Base-by-base conservation (phyloP, 1,140 invertebrate genomes). In the Callitettix versicolor region DNA sequence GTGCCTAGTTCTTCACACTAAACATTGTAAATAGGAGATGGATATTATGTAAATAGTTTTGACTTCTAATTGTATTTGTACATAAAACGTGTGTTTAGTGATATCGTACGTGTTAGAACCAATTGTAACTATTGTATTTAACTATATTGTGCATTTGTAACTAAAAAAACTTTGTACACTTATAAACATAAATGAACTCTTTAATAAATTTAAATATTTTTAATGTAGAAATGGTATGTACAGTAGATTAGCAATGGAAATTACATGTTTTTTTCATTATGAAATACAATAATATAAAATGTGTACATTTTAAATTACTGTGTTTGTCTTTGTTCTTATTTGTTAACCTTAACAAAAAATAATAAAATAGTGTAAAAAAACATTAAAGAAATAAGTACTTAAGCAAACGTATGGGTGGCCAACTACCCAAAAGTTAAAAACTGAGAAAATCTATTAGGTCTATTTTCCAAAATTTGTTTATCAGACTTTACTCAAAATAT, bases 181-280 rank as follows among this genome's bases (percentile, higher is more conserved):
- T 51, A 38, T 51, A 51, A 51, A 30, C 26, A 30, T 3, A 4
- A 30, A 30, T 9, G 3, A 9, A 30, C 3, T 30, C 36, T 36
- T 51, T 51, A 51, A 51, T 34, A 51, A 51, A 51, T 51, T 51
- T 51, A 36, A 51, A 51, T 51, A 51, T 51, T 51, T 51, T 51
- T 51, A 51, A 51, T 51, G 48, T 51, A 51, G 48, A 30, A 26
- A 51, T 38, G 48, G 33, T 51, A 51, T 51, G 48, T 51, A 51
- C 48, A 51, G 48, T 51, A 51, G 48, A 36, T 9, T 51, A 51
- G 30, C 6, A 38, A 51, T 51, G 48, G 48, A 51, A 51, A 38
- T 51, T 51, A 51, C 48, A 51, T 51, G 48, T 51, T 51, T 51
- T 30, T 51, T 51, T 51, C 48, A 51, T 51, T 51, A 51, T 51